Percentiles rank a stretch among this genome's conserved stretches.
phyloP scores from a whole-genome alignment of 2,797 vertebrate genomes.

The Girardinus metallicus region DNA sequence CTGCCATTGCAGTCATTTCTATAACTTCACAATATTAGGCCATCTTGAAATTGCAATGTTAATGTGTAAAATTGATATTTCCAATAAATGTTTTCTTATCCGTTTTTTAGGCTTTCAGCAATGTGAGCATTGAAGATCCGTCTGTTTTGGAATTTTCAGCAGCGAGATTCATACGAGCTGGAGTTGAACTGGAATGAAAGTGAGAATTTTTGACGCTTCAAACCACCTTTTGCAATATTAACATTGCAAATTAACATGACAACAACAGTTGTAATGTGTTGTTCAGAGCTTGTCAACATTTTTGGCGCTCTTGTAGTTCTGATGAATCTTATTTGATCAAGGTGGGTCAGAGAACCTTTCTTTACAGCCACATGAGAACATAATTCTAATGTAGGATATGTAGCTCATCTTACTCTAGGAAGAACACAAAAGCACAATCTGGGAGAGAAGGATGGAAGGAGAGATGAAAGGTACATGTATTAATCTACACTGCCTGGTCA shows the following conservation, averaged over 20 bases:
- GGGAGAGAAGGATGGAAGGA: too few species aligned
- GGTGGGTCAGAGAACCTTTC: background rate
- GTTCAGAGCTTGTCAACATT: background rate
- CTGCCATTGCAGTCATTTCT: background rate
- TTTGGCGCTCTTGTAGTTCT: background rate
- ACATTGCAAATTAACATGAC: background rate
- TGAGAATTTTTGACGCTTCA: background rate
- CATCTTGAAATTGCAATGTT: background rate
- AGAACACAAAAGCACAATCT: background rate
- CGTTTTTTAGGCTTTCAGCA: background rate
- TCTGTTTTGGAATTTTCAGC: background rate
- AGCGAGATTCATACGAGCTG: background rate
- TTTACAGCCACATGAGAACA: background rate
- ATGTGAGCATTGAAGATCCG: background rate
- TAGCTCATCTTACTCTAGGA: background rate
- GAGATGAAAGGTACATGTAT: too few species aligned
- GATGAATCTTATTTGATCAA: background rate
- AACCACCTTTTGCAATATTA: too few species aligned
- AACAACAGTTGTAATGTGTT: background rate
- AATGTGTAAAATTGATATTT: background rate
- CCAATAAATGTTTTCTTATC: background rate
- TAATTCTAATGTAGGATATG: background rate
- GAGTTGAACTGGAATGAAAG: background rate
- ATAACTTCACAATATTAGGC: background rate
- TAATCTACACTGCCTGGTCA: too few species aligned